A percentile compares a stretch with the other conserved stretches of the same genome.
These are phyloP conservation scores for Chrysochloris asiatica DNA, from an alignment of 2,113 vertebrate genomes.

Conservation along the genomic window DNA sequence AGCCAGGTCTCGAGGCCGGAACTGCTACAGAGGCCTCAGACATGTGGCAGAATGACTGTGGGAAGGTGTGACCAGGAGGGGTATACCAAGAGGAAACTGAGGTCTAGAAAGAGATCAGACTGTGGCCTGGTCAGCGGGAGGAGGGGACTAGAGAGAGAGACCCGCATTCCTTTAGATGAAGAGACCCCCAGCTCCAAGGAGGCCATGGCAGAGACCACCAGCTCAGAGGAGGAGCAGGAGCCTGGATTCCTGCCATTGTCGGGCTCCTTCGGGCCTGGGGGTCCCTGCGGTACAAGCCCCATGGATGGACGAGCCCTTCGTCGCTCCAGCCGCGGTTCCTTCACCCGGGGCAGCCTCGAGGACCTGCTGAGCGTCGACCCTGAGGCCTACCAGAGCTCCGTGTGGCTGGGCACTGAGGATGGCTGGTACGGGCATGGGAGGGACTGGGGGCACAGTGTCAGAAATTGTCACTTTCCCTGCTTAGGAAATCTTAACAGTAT, in stretches of 20 bases:
- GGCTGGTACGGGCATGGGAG: slow-evolving; percentile 89
- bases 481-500: not conserved
- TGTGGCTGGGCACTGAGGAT: slow-evolving; percentile 98
- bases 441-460: not conserved
- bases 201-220: slow-evolving; percentile 92
- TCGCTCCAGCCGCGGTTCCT: slow-evolving; percentile 95
- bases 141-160: not conserved
- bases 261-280: slow-evolving; percentile 83
- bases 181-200: slow-evolving; percentile 95
- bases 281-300: slow-evolving; percentile 87
- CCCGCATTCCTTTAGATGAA: slow-evolving; percentile 86
- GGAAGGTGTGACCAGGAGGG: not conserved
- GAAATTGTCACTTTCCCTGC: not conserved
- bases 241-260: slow-evolving; percentile 86
- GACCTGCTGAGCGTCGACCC: slow-evolving; percentile 96
- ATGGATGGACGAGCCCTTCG: slow-evolving; percentile 94
- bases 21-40: not conserved
- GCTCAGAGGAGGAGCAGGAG: slow-evolving; percentile 98
- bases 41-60: not conserved
- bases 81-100: not conserved
- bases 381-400: slow-evolving; percentile 97
- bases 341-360: slow-evolving; percentile 95
- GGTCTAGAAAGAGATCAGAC: not conserved
- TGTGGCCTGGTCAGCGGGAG: not conserved
- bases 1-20: not conserved